These are phyloP conservation scores for Apostichopus californicus DNA, from an alignment of 35 echinoderm and acorn worm species.

Conservation along the genomic window DNA sequence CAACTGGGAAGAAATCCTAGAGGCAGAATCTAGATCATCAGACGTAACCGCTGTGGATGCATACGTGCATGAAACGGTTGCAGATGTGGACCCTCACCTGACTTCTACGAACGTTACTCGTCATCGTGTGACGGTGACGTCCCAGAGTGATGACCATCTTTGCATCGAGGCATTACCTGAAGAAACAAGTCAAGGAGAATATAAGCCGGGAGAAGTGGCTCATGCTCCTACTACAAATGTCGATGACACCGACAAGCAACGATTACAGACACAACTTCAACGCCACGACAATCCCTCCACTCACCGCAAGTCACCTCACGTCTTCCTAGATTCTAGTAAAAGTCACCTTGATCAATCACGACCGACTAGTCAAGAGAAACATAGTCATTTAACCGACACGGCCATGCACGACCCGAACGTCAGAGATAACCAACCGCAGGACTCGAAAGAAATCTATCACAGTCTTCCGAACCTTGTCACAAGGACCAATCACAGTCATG, in stretches of 20 bases:
- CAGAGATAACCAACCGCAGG: neutral
- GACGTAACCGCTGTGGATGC: neutral
- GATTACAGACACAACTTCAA: neutral
- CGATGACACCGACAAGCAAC: no score
- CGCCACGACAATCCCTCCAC: neutral
- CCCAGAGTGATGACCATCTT: no score
- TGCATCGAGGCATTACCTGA: no score
- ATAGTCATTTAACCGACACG: neutral
- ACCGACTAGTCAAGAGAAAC: neutral
- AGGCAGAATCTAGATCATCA: neutral
- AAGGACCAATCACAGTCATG: neutral
- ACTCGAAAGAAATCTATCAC: neutral
- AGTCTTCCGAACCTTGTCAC: neutral
- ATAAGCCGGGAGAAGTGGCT: no score
- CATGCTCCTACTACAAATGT: no score
- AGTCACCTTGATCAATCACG: neutral
- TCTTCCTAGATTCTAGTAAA: neutral
- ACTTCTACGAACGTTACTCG: no score
- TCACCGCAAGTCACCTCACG: neutral
- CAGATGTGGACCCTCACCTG: no score
- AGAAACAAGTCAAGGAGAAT: no score
- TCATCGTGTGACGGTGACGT: no score
- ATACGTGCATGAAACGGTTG: no score
- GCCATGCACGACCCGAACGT: neutral
- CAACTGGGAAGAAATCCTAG: constrained; percentile 24